phyloP scores from a whole-genome alignment of 2,113 vertebrate species.

The Progne subis region DNA sequence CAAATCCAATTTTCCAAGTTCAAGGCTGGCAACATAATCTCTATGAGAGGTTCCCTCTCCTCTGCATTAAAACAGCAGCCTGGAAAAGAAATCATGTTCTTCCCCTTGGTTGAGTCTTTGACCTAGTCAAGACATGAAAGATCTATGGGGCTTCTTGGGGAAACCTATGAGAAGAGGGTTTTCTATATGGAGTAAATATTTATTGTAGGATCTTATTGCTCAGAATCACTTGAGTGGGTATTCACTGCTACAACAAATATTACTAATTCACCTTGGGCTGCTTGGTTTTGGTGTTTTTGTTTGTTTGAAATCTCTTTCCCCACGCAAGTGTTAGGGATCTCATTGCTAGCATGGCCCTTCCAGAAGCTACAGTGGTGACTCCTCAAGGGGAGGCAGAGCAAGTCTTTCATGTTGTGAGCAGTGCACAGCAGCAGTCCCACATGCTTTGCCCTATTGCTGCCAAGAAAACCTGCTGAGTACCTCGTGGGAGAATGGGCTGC shows the following conservation, averaged over 20 bases:
- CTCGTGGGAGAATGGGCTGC: background rate
- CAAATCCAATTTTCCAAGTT: background rate
- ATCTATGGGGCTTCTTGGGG: background rate
- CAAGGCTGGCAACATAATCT: background rate
- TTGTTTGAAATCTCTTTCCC: background rate
- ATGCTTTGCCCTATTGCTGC: background rate
- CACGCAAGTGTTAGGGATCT: rapidly evolving
- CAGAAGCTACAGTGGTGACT: background rate
- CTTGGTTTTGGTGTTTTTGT: background rate
- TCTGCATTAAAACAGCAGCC: background rate
- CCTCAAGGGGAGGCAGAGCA: background rate
- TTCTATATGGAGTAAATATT: background rate
- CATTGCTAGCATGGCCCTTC: rapidly evolving
- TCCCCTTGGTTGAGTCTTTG: background rate
- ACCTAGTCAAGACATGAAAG: background rate
- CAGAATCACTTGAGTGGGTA: background rate
- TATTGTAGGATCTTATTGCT: background rate
- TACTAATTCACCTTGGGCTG: rapidly evolving
- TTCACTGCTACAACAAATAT: background rate
- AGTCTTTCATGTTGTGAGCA: rapidly evolving
- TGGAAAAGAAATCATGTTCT: background rate
- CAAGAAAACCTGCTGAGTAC: background rate
- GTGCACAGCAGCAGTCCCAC: background rate
- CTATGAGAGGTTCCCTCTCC: background rate
- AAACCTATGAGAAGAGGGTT: background rate